These are phyloP conservation scores for Brachypterus glaber DNA, from an alignment of 2,888 invertebrate genomes.

Conservation along the genomic window DNA sequence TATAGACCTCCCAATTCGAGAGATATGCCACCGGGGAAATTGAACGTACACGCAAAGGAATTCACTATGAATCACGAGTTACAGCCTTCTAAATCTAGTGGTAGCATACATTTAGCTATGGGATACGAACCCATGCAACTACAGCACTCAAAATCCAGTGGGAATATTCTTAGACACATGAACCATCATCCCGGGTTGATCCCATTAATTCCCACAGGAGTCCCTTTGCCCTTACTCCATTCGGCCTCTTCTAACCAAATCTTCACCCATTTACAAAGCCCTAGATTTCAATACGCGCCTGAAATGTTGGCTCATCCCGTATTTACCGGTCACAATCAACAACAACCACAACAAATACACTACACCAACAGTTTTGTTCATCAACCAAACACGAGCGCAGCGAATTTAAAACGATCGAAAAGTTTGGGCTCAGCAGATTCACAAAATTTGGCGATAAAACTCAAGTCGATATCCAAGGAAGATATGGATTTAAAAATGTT, in stretches of 20 bases:
- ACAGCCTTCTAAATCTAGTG: constrained; percentile 38
- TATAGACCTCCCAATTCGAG: constrained; percentile 69
- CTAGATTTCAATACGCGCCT: constrained; percentile 42
- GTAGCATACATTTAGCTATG: constrained; percentile 32
- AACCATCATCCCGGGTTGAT: constrained; percentile 31
- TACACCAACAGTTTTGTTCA: constrained; percentile 27
- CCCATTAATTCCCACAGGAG: constrained; percentile 28
- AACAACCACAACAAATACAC: constrained; percentile 20
- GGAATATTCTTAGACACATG: constrained; percentile 59
- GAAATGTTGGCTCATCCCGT: constrained; percentile 33
- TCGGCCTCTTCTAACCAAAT: constrained; percentile 57
- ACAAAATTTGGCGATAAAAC: constrained; percentile 55
- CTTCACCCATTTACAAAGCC: constrained; percentile 51
- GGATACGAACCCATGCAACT: constrained; percentile 32
- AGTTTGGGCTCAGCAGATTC: constrained; percentile 71
- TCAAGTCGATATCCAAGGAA: constrained; percentile 54
- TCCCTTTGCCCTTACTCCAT: constrained; percentile 42
- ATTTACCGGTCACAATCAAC: constrained; percentile 42
- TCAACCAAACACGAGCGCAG: constrained; percentile 21
- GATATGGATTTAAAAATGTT: constrained; percentile 71
- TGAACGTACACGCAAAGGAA: constrained; percentile 85
- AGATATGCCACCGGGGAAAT: constrained; percentile 43
- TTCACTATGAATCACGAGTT: constrained; percentile 70
- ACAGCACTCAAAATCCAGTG: constrained; percentile 46
- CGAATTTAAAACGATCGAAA: constrained; percentile 67